Evolutionary conservation across 2,888 invertebrate species (phyloP).

Genomic region (Enchytraeus crypticus): DNA sequence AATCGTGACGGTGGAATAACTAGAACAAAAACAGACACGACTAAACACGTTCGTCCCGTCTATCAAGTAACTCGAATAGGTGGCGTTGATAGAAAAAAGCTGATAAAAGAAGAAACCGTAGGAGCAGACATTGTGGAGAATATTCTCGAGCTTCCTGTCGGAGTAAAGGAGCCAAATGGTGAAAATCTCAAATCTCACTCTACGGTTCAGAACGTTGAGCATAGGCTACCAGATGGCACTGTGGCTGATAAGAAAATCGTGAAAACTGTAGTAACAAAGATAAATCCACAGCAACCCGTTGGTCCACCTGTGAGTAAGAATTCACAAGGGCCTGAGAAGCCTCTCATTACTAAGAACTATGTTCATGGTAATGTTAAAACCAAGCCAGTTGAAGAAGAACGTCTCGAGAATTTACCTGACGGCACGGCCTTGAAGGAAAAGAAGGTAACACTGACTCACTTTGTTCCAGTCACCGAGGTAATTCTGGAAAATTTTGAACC

Average conservation of each 20-base stretch:
- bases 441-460: not conserved
- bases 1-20: not conserved
- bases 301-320: not conserved
- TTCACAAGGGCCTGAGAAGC: not conserved
- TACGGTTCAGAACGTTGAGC: not conserved
- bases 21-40: not conserved
- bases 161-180: slow-evolving; percentile 1
- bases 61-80: not conserved
- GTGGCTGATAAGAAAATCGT: slow-evolving; percentile 3
- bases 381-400: not conserved
- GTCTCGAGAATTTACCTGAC: slow-evolving; percentile 1
- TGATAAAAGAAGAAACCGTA: not conserved
- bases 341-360: not conserved
- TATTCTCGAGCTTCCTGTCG: slow-evolving; percentile 8
- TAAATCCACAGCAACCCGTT: too few species aligned
- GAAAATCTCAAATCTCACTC: not conserved
- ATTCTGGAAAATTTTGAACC: not conserved
- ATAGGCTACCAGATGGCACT: not conserved
- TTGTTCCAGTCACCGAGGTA: slow-evolving; percentile 6
- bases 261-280: not conserved
- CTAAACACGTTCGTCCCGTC: not conserved
- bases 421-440: slow-evolving; percentile 1
- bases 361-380: slow-evolving; percentile 3
- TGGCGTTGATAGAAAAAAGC: not conserved
- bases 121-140: slow-evolving; percentile 7